Base-by-base conservation (phyloP, 2,888 invertebrate genomes). In the Zhuqinia jingwanae region DNA sequence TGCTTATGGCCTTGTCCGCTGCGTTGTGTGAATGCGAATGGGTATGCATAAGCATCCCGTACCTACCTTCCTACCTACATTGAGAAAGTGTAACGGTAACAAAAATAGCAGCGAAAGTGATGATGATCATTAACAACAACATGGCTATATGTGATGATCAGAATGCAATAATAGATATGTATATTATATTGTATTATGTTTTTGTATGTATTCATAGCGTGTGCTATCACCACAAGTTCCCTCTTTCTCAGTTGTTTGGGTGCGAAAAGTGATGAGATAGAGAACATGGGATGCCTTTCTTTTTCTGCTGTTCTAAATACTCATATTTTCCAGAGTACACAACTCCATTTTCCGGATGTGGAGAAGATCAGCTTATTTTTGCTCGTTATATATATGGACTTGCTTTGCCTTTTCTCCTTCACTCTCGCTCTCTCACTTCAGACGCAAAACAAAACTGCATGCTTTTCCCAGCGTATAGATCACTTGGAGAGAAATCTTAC, bases 341-440 rank as follows among this genome's bases (percentile, higher is more conserved):
- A 63, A 27, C 63, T 63, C 63, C 63, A 17, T 63, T 27, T n/a
- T 2, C 30, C 36, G 36, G 63, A 63, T 63, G 63, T 30, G 30
- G 36, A 30, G 36, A 20, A 63, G 63, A 63, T 63, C 63, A 63
- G 36, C 63, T 63, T n/a, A n/a, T n/a, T 63, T 17, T 30, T 63
- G 20, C 63, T 8, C 0, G 13, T 63, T 27, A n/a, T n/a, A n/a
- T n/a, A n/a, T 15, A 22, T 13, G 10, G 11, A 60, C 17, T 60
- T 25, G 17, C 36, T 63, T 27, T 63, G 36, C 63, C n/a, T 27
- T 63, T 63, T 30, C 63, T 1, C 30, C 36, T 63, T n/a, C 36
- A 30, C 63, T 63, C 30, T 8, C 20, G 10, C 20, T 56, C n/a
- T 56, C 53, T 56, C 53, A 56, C 1, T 17, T 17, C n/a, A 15